phyloP scores from a whole-genome alignment of 2,797 vertebrate genomes.

The Calcarius lapponicus region DNA sequence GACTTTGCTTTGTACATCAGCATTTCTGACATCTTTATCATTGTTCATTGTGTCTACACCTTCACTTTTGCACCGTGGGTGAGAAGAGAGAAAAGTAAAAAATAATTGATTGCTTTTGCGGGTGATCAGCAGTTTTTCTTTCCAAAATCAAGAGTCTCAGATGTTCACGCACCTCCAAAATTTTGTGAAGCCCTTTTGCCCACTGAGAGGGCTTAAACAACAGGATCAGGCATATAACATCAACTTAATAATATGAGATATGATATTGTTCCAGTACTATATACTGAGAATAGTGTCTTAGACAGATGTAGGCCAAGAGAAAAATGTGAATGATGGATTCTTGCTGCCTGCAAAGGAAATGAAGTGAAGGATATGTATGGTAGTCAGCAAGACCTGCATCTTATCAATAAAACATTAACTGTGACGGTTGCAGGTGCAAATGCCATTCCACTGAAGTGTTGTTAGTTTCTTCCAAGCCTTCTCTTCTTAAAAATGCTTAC shows the following conservation, averaged over 20 bases:
- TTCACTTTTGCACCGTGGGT: not conserved
- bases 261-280: not conserved
- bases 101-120: not conserved
- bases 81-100: not conserved
- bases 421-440: not conserved
- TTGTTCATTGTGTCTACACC: not conserved
- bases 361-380: not conserved
- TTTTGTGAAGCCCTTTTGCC: not conserved
- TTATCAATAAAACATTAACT: conserved; percentile 24
- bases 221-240: not conserved
- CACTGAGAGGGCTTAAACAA: not conserved
- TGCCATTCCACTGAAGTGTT: not conserved
- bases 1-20: not conserved
- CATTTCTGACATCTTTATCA: not conserved
- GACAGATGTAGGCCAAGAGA: not conserved
- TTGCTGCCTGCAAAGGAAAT: not conserved
- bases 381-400: conserved; percentile 8
- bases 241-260: not conserved
- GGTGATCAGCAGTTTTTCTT: not conserved
- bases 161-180: not conserved
- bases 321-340: not conserved
- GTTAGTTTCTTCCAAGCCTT: not conserved
- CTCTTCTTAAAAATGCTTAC: not conserved
- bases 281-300: not conserved
- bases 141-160: not conserved